Conservation (phyloP, 64 coral and sea anemone genomes). For the Acropora yongei region DNA sequence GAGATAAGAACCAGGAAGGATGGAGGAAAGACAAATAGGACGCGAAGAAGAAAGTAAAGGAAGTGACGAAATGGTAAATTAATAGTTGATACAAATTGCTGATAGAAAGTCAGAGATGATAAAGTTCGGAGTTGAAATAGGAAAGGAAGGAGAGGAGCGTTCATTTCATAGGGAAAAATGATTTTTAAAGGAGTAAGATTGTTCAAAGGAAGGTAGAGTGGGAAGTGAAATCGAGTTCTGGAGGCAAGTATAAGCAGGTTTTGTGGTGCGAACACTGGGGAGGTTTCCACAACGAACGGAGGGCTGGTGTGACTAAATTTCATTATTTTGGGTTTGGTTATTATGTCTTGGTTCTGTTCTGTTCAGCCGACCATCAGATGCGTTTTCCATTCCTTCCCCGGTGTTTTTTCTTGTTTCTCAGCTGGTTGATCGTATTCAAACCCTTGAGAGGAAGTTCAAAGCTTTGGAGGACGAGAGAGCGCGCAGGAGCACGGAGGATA, state of each 20-base stretch:
- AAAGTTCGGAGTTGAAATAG: neutral
- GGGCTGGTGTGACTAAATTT: neutral
- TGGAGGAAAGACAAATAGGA: neutral
- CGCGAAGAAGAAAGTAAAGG: neutral
- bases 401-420: constrained; percentile 2
- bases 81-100: no score
- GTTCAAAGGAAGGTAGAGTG: no score
- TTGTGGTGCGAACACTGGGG: no score
- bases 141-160: neutral
- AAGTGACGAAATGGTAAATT: neutral
- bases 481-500: neutral
- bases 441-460: neutral
- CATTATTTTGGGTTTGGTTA: no score
- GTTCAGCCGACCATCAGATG: neutral
- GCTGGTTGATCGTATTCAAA: neutral
- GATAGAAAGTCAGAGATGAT: neutral
- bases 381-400: neutral
- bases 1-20: neutral
- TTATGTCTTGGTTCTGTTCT: neutral
- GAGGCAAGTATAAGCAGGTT: no score
- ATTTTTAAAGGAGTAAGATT: no score
- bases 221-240: no score
- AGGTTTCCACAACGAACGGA: neutral
- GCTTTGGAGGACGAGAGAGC: no score
- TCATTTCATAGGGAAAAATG: neutral